Base-by-base conservation (phyloP, 2,888 invertebrate species). In the Rugalucina vietnamica region DNA sequence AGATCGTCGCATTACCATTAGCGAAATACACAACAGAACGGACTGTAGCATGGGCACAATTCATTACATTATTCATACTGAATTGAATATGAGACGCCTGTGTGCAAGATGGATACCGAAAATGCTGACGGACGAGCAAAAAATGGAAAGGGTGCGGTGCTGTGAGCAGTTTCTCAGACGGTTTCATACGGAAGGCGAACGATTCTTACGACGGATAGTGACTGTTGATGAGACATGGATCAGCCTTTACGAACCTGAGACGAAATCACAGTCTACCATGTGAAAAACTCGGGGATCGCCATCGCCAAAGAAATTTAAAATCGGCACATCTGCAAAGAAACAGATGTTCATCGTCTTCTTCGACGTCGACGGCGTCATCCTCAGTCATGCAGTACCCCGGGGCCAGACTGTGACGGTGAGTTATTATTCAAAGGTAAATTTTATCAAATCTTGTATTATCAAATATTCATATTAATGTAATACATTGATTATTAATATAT, bases 141-240 rank as follows among this genome's bases (percentile, higher is more conserved):
- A 79, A 50, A 2, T 24, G 1, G 74, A 39, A 27, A 43, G 74
- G 49, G 65, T 65, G 18, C 65, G 4, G n/a, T 73, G 1, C 36
- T 27, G 24, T 0, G 71, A 71, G 57, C 10, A 34, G n/a, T 79
- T 79, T 37, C 79, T 79, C 14, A 73, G n/a, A 43, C 60, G 60
- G 34, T 74, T 74, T 27, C 29, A 32, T 32, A 74, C n/a, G 60
- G 65, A 74, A 65, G 54, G 54, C 34, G 3, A 79, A 57, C 24
- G 60, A 37, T 79, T 70, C 72, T 39, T 24, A 21, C 32, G 21
- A 18, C 21, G 21, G 21, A 71, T 71, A n/a, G 36, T 71, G 14
- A 71, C 71, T 24, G 43, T 24, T 8, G 43, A 72, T 29, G 43
- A 72, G 27, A 43, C 72, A 21, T 43, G 72, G 54, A 75, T 54